Evolutionary conservation across 1,140 invertebrate species (phyloP).

Genomic region (Drosophila jambulina): DNA sequence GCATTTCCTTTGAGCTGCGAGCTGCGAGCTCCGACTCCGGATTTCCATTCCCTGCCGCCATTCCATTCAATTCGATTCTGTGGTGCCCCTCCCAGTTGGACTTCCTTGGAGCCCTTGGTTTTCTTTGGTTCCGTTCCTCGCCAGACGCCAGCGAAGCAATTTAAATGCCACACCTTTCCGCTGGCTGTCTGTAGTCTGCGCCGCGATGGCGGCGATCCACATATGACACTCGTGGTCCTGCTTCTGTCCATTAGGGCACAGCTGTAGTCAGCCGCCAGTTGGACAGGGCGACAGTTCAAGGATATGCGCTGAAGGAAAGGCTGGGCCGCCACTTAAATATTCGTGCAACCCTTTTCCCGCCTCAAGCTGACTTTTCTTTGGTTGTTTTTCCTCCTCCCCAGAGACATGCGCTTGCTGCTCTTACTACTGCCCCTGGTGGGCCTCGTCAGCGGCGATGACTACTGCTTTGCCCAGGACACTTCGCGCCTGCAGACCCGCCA

Average conservation of each 20-base stretch:
- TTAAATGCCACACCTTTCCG: conserved; percentile 78
- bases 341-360: conserved; percentile 31
- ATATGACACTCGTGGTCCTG: conserved; percentile 60
- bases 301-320: conserved; percentile 61
- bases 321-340: conserved; percentile 64
- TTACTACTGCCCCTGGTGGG: conserved; percentile 59
- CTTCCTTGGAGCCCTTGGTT: conserved; percentile 36
- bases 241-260: conserved; percentile 43
- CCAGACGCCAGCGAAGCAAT: conserved; percentile 72
- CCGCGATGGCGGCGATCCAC: conserved; percentile 35
- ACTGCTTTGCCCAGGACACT: conserved; percentile 87
- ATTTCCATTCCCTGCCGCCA: conserved; percentile 47
- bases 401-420: conserved; percentile 66
- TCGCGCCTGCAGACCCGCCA: conserved; percentile 86
- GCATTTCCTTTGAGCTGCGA: conserved; percentile 52
- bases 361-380: conserved; percentile 15
- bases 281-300: conserved; percentile 70
- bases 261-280: conserved; percentile 13
- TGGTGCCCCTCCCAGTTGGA: conserved; percentile 62
- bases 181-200: conserved; percentile 35
- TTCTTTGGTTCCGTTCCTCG: conserved; percentile 48
- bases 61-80: conserved; percentile 48
- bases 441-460: conserved; percentile 84
- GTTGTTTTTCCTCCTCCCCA: conserved; percentile 1
- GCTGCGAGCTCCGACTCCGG: conserved; percentile 26